A percentile compares a stretch with the other conserved stretches of the same genome.
Evolutionary conservation across 2,888 invertebrate genomes (phyloP).

Genomic region (Globia sparganii): DNA sequence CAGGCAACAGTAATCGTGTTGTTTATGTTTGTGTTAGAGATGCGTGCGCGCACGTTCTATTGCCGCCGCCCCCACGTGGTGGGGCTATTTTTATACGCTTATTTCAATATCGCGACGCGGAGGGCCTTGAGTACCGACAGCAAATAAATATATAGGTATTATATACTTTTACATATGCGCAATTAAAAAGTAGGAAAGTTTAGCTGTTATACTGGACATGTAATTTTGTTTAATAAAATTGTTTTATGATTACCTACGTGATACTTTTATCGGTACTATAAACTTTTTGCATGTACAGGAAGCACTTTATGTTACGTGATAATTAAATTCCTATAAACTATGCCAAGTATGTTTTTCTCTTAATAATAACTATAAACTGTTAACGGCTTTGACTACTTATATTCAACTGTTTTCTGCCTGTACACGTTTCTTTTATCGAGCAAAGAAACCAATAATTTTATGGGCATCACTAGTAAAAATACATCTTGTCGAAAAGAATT

Average conservation of each 20-base stretch:
- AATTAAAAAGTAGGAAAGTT: not conserved
- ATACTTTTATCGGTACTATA: not conserved
- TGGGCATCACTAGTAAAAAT: not conserved
- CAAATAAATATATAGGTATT: conserved; percentile 35
- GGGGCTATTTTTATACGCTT: conserved; percentile 69
- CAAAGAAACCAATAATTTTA: not conserved
- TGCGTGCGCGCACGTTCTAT: conserved; percentile 40
- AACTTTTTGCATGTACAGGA: not conserved
- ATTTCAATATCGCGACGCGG: conserved; percentile 63
- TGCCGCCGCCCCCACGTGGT: conserved; percentile 74
- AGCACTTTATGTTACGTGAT: not conserved
- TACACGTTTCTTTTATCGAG: not conserved
- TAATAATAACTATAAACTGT: not conserved
- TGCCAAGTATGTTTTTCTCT: not conserved
- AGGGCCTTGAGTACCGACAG: conserved; percentile 56
- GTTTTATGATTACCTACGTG: not conserved
- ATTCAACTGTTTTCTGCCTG: not conserved
- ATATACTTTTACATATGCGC: not conserved
- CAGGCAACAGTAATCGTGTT: conserved; percentile 17
- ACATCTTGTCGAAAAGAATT: conserved; percentile 1
- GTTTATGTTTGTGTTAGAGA: conserved; percentile 56
- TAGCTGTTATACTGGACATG: not conserved
- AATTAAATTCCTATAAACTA: not conserved
- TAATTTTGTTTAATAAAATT: not conserved
- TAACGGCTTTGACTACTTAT: not conserved